A percentile compares a stretch with the other conserved stretches of the same genome.
Evolutionary conservation across 2,888 invertebrate species (phyloP).

Genomic region (Entomobrya multifasciata): DNA sequence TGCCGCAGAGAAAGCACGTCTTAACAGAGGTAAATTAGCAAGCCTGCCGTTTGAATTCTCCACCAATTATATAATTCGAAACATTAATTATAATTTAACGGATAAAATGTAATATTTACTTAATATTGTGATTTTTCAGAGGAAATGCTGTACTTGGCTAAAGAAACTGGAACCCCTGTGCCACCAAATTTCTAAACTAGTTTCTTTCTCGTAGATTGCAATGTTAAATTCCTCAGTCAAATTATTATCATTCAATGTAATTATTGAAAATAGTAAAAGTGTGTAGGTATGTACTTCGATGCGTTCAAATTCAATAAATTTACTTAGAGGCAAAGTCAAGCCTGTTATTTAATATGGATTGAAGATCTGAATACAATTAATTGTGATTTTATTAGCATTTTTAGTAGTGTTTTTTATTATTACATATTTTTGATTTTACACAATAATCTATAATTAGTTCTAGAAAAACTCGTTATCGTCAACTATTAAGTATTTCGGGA

Average conservation of each 20-base stretch:
- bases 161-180: constrained; percentile 80
- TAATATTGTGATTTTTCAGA: constrained; percentile 79
- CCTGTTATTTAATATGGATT: constrained; percentile 2
- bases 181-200: constrained; percentile 80
- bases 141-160: constrained; percentile 80
- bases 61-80: too few relatives aligned
- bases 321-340: constrained; percentile 7
- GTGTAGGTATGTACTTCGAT: constrained; percentile 46
- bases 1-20: constrained; percentile 87
- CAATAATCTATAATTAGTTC: too few relatives aligned
- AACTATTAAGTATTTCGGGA: too few relatives aligned
- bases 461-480: neutral
- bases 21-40: constrained; percentile 83
- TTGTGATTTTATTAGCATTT: too few relatives aligned
- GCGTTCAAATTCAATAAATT: constrained; percentile 30
- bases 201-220: constrained; percentile 22
- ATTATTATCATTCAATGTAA: constrained; percentile 25
- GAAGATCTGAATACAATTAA: too few relatives aligned
- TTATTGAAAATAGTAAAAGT: constrained; percentile 46
- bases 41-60: too few relatives aligned
- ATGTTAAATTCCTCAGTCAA: constrained; percentile 67
- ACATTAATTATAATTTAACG: too few relatives aligned
- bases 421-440: neutral
- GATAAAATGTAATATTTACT: too few relatives aligned
- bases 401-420: too few relatives aligned